phyloP scores from a whole-genome alignment of 1,140 invertebrate genomes.

The Tigriopus japonicus region DNA sequence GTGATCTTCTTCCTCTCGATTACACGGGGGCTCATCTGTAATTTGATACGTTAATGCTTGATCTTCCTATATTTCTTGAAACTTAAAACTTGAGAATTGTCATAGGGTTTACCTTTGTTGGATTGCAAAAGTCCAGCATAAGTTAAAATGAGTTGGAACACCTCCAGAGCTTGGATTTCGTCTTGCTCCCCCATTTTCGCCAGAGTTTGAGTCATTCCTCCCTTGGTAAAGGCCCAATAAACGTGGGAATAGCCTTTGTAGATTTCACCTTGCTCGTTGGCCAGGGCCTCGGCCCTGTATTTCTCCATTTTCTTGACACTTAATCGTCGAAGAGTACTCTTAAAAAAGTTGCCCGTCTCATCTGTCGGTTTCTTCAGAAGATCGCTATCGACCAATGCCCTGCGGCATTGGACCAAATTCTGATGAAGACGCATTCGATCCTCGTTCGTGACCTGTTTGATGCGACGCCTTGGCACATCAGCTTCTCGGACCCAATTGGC shows the following conservation, averaged over 20 bases:
- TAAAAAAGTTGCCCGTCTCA: conserved; percentile 8
- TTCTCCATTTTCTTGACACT: conserved; percentile 49
- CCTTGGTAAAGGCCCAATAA: conserved; percentile 77
- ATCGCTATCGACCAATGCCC: conserved; percentile 60
- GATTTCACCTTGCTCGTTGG: conserved; percentile 40
- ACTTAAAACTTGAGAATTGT: neutral
- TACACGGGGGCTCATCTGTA: neutral
- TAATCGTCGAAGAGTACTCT: conserved; percentile 51
- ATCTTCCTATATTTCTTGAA: no score
- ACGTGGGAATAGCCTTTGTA: conserved; percentile 66
- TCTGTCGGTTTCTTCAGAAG: conserved; percentile 41
- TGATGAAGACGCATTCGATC: conserved; percentile 59
- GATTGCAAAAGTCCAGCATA: conserved; percentile 47
- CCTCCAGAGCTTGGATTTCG: conserved; percentile 58
- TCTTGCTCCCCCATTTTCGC: conserved; percentile 60
- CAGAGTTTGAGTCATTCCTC: conserved; percentile 54
- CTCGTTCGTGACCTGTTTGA: conserved; percentile 52
- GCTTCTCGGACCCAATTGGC: conserved; percentile 69
- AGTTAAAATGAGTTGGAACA: conserved; percentile 38
- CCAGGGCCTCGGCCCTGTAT: conserved; percentile 21
- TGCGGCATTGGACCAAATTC: conserved; percentile 52
- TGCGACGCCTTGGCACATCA: conserved; percentile 32
- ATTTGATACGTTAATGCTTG: no score
- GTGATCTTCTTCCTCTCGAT: conserved; percentile 55
- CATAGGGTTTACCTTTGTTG: neutral